phyloP scores from a whole-genome alignment of 2,888 invertebrate genomes.

The Acleris cristana region DNA sequence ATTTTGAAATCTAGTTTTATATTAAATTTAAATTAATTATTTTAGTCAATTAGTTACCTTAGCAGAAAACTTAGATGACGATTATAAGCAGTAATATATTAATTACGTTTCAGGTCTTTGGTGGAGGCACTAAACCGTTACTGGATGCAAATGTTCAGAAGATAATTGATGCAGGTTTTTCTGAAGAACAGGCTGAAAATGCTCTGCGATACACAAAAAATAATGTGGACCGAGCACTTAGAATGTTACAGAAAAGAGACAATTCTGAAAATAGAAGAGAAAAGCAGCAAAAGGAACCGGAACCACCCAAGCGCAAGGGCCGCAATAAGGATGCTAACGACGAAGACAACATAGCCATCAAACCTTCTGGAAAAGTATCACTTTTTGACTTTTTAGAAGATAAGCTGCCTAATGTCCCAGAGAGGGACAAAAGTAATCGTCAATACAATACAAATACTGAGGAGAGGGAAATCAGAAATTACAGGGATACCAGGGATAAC shows the following conservation, averaged over 20 bases:
- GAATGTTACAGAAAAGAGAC: conserved; percentile 85
- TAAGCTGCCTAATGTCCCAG: conserved; percentile 86
- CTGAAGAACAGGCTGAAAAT: conserved; percentile 89
- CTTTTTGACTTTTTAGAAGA: conserved; percentile 93
- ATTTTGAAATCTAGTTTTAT: too few relatives aligned
- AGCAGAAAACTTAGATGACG: too few relatives aligned
- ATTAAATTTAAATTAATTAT: too few relatives aligned
- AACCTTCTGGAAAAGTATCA: conserved; percentile 91
- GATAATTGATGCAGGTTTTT: conserved; percentile 91
- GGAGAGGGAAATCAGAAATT: conserved; percentile 58
- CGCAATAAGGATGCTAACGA: conserved; percentile 77
- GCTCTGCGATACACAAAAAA: conserved; percentile 88
- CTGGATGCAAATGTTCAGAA: conserved; percentile 90
- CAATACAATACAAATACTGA: conserved; percentile 59
- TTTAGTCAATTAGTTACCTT: too few relatives aligned
- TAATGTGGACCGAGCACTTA: conserved; percentile 89
- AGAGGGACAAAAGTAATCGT: conserved; percentile 68
- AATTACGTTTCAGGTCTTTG: conserved; percentile 77
- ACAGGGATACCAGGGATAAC: conserved; percentile 47
- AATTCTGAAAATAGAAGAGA: conserved; percentile 77
- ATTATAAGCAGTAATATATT: neutral
- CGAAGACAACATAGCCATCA: conserved; percentile 84
- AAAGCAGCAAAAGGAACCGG: conserved; percentile 68
- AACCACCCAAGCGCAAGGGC: conserved; percentile 74
- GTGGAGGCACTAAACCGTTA: conserved; percentile 86